A percentile compares a stretch with the other conserved stretches of the same genome.
Conservation (phyloP, 2,113 vertebrate species). For the Anthoscopus minutus region DNA sequence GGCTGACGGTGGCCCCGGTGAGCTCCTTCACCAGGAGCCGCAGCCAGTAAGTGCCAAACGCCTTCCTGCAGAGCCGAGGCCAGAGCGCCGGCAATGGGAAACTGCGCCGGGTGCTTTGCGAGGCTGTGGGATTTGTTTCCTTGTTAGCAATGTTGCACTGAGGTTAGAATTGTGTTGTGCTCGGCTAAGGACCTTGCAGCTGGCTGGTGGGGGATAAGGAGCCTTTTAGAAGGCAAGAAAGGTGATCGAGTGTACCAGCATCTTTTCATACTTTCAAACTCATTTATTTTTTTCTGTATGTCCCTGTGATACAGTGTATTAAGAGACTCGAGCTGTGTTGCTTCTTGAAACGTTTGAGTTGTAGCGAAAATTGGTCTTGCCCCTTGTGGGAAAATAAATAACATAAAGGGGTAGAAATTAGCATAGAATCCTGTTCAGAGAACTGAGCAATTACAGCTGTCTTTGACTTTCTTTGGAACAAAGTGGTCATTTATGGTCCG, state of each 20-base stretch:
- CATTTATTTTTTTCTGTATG: accelerated
- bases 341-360: not conserved
- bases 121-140: not conserved
- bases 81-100: accelerated
- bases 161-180: accelerated
- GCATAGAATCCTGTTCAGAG: not conserved
- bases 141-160: accelerated
- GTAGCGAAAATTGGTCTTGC: not conserved
- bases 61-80: accelerated
- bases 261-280: not conserved
- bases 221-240: not conserved
- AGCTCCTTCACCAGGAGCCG: not conserved
- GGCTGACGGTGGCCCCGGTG: not conserved
- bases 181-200: accelerated
- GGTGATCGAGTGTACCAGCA: too few species aligned
- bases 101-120: too few species aligned
- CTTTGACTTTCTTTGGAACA: not conserved
- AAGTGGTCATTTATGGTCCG: not conserved
- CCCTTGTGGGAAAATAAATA: not conserved
- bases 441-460: accelerated
- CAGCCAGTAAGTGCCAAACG: not conserved
- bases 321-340: not conserved
- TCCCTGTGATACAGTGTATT: not conserved
- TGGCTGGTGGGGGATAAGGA: not conserved
- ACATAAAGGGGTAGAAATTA: not conserved